Base-by-base conservation (phyloP, 2,888 invertebrate genomes). In the Noctua janthe region DNA sequence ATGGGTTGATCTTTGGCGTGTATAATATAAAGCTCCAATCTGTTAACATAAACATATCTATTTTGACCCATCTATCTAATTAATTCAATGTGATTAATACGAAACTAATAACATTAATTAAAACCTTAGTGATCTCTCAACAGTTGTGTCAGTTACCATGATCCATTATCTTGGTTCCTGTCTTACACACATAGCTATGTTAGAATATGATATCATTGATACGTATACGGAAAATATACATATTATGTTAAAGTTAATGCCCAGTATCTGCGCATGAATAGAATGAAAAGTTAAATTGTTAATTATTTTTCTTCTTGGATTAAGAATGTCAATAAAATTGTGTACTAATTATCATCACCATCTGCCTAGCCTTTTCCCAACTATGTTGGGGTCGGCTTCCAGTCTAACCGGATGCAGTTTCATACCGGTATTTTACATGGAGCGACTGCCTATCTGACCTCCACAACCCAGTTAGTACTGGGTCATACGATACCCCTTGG, bases 21-120 rank as follows among this genome's bases (percentile, higher is more conserved):
- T 62, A 71, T 54, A 66, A 70, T 54, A 73, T 76, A 66, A 71
- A 78, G 49, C 51, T 64, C n/a, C 76, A 71, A 71, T 84, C 70
- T 75, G 74, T 88, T 88, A 70, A 85, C 76, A 74, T 79, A 79
- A 88, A 79, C 78, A 67, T 77, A 56, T 71, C 8, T 62, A 49
- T 74, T 73, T 70, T 80, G 78, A 81, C 76, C 71, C 62, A 76
- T 77, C 78, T 73, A 76, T 88, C 62, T 82, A 69, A 85, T 88
- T 49, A 85, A 86, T 86, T 78, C 20, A 47, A 62, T 49, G 43
- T 76, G 82, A 88, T 88, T 88, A 71, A 85, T 85, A 75, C 43
- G 51, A 73, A 85, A 73, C 72, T 79, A 85, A 85, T 86, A 81
- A 75, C 72, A 75, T 88, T 81, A 81, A 86, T 88, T 78, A 88